These are phyloP conservation scores for Rhynchopsitta pachyrhyncha DNA, from an alignment of 2,113 vertebrate species.

Conservation along the genomic window DNA sequence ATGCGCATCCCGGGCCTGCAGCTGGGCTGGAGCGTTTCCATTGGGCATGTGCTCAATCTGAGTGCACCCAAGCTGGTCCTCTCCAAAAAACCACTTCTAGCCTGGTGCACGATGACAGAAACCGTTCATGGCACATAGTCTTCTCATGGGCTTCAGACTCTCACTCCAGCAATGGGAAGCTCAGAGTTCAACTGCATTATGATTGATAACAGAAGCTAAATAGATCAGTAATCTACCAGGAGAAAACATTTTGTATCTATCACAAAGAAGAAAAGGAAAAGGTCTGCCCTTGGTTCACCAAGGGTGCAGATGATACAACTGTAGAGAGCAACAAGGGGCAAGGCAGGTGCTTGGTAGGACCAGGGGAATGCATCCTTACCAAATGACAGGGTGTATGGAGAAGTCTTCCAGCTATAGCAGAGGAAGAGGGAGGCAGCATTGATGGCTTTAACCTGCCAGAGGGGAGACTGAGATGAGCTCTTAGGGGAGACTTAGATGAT, in stretches of 20 bases:
- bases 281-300: neutral
- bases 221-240: neutral
- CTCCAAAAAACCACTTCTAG: neutral
- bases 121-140: neutral
- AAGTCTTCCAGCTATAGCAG: neutral
- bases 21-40: neutral
- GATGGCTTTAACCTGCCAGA: neutral
- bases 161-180: neutral
- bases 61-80: neutral
- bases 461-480: neutral
- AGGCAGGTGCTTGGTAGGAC: neutral
- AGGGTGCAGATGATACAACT: rapidly evolving
- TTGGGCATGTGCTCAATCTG: rapidly evolving
- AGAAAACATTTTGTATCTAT: neutral
- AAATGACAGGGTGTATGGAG: rapidly evolving
- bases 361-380: rapidly evolving
- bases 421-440: neutral
- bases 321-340: rapidly evolving
- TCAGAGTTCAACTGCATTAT: neutral
- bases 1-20: rapidly evolving
- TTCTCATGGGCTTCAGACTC: neutral
- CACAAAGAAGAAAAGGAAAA: neutral
- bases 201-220: neutral
- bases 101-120: neutral
- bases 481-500: neutral